Conservation (phyloP, 35 echinoderm and acorn worm species). For the Strongylocentrotus purpuratus region DNA sequence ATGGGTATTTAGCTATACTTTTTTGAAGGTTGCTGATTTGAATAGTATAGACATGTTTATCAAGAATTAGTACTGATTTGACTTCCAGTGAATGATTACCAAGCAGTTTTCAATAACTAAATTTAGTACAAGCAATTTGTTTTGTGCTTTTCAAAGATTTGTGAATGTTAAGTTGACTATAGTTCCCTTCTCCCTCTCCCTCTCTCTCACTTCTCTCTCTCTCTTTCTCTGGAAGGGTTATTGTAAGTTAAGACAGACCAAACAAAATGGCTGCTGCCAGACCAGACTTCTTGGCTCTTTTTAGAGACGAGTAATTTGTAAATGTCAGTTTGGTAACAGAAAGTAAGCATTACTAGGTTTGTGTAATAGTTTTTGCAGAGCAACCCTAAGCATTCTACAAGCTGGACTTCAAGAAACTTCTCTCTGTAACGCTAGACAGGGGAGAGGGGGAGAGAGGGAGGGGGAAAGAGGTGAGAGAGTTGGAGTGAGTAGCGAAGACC, state of each 20-base stretch:
- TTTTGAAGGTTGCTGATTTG: not conserved
- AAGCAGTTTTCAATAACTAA: not conserved
- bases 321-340: constrained; percentile 51
- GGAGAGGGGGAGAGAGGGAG: not conserved
- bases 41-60: not conserved
- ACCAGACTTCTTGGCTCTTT: constrained; percentile 48
- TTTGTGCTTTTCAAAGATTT: not conserved
- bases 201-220: not conserved
- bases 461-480: not conserved
- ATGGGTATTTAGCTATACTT: not conserved
- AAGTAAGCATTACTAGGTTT: constrained; percentile 44
- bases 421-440: not conserved
- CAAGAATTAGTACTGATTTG: not conserved
- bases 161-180: not conserved
- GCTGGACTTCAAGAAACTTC: constrained; percentile 3
- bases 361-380: constrained; percentile 33
- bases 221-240: not conserved
- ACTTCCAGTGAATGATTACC: not conserved
- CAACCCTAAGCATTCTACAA: not conserved
- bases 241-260: not conserved
- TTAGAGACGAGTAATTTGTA: constrained; percentile 51
- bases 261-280: constrained; percentile 17
- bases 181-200: too few relatives aligned
- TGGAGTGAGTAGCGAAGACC: not conserved
- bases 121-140: not conserved